These are phyloP conservation scores for Hemiscyllium ocellatum DNA, from an alignment of 2,113 vertebrate genomes.

Conservation along the genomic window DNA sequence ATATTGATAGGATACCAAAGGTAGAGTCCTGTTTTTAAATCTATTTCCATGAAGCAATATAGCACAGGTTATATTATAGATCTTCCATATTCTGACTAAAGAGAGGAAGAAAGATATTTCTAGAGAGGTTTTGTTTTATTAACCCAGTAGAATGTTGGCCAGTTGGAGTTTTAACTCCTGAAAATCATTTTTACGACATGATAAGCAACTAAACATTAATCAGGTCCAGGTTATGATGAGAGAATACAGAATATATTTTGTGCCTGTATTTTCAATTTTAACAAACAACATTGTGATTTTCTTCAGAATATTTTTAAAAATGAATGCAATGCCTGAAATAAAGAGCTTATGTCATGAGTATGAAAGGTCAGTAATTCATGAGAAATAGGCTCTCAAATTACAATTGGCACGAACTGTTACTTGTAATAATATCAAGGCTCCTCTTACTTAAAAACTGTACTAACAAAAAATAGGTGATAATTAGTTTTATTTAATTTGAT, in stretches of 20 bases:
- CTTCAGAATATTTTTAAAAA: neutral
- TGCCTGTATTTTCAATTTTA: neutral
- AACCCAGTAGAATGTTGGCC: neutral
- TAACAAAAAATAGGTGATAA: neutral
- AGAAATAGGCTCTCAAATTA: neutral
- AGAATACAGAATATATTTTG: neutral
- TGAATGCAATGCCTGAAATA: neutral
- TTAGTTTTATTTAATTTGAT: neutral
- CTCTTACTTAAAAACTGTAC: neutral
- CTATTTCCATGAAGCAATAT: neutral
- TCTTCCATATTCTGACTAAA: neutral
- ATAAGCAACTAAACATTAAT: neutral
- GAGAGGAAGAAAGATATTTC: neutral
- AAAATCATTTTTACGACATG: neutral
- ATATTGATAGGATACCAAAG: neutral
- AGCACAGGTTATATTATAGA: neutral
- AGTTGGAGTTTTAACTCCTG: neutral
- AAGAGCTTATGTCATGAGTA: neutral
- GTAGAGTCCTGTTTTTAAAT: neutral
- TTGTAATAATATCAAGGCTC: neutral
- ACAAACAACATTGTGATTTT: neutral
- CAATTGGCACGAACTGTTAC: neutral
- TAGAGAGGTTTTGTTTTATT: neutral
- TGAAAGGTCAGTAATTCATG: neutral
- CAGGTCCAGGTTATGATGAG: neutral